Evolutionary conservation across 2,113 vertebrate species (phyloP), one percentile per base, ranked within the genome.

Genomic region (Xenopus borealis): DNA sequence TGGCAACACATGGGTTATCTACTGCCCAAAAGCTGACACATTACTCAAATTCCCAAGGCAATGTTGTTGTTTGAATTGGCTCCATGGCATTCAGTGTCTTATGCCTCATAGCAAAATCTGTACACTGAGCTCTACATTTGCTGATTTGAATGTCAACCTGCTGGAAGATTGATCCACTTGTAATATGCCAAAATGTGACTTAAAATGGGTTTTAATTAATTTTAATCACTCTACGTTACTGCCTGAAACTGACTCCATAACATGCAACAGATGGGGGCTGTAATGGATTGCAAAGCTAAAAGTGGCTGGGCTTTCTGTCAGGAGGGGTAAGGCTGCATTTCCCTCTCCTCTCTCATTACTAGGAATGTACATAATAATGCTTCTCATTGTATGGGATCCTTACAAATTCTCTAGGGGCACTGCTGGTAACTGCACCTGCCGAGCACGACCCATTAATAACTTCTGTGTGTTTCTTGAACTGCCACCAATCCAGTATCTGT

Each of bases 301-400:
- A 13, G 45, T 50, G 58, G 27, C 73, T 53, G 58, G 45, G 23
- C 58, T 18, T n/a, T 52, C 40, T 63, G 73, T 69, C 46, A 62
- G 20, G 27, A 76, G 46, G 46, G 66, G 66, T 69, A 63, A 69
- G 52, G 45, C 73, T 46, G 44, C 40, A 19, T 66, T 66, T 46
- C 17, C 63, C 40, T 45, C 65, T 69, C 44, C 40, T 45, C 65
- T 69, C 58, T 76, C 73, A 76, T 76, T 76, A 76, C 73, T 57
- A 53, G 73, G 66, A 75, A 62, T 69, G 72, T 27, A 55, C 52
- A 69, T 69, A 69, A 76, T 76, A 76, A 76, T 76, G 66, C 66
- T 76, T 63, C 59, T 76, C 73, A 76, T 76, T 76, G 73, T 76
- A 53, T 61, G 12, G 58, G 73, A 62, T 69, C 66, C 66, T 62